Evolutionary conservation across 2,113 vertebrate species (phyloP).

Genomic region (Litocranius walleri): DNA sequence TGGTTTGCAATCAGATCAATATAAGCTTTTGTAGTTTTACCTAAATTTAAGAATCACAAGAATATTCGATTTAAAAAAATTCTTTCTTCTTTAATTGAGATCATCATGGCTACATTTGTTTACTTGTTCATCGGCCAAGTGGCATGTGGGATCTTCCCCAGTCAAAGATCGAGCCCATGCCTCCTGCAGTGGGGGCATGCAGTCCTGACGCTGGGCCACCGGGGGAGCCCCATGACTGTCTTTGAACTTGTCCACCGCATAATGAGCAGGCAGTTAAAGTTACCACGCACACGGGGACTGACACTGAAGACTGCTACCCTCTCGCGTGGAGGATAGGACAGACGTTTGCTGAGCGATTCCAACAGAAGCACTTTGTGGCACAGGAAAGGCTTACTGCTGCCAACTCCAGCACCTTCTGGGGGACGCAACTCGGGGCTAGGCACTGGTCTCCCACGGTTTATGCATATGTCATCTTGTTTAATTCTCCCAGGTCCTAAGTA

Average conservation of each 20-base stretch:
- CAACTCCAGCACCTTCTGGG: background rate
- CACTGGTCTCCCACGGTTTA: background rate
- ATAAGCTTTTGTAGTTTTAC: background rate
- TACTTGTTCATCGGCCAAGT: background rate
- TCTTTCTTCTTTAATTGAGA: background rate
- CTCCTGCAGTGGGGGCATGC: background rate
- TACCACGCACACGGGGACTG: too few relatives aligned
- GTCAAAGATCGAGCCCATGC: accelerated
- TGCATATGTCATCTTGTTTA: background rate
- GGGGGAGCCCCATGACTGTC: background rate
- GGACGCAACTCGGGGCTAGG: background rate
- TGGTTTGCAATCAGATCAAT: background rate
- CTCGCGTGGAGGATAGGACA: background rate
- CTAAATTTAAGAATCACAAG: background rate
- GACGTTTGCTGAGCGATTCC: background rate
- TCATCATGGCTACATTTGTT: background rate
- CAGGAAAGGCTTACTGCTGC: accelerated
- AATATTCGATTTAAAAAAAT: background rate
- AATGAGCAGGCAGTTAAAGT: background rate
- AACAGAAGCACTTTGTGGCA: background rate
- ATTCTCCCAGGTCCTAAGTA: background rate
- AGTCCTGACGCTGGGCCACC: background rate
- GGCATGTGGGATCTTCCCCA: background rate
- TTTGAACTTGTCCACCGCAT: background rate
- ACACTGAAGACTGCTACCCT: background rate